Base-by-base conservation (phyloP, 1,140 invertebrate species). In the Drosophila orosa region DNA sequence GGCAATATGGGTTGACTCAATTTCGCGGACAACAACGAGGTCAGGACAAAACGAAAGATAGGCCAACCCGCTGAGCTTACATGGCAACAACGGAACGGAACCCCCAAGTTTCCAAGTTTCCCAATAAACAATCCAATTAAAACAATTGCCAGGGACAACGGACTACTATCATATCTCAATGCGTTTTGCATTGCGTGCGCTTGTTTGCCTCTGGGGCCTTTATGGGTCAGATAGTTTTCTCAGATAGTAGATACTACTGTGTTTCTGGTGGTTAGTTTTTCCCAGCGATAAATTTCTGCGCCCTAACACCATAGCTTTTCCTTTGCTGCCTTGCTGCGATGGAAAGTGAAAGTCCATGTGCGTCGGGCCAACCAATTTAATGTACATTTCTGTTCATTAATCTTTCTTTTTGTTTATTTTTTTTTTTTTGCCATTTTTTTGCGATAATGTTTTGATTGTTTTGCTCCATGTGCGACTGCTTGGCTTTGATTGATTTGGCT, bases 51-150 rank as follows among this genome's bases (percentile, higher is more conserved):
- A 35, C 5, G 48, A 66, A 59, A 79, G 71, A 86, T 82, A 78
- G 82, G 81, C 74, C 78, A 74, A 59, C 61, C 73, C 61, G 45
- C 52, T 39, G 58, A 19, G 73, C 52, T 69, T 62, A n/a, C 71
- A 79, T 77, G 63, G 65, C 60, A 83, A 84, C 71, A 47, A 71
- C 29, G 50, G 10, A 45, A 62, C 15, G 31, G 44, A 45, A 45
- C 22, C 35, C 24, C 56, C 40, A 40, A 40, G n/a, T n/a, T n/a
- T n/a, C n/a, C 19, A 40, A 33, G 50, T 61, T 57, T 19, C 7
- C 45, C 60, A 39, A 87, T 87, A 87, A 89, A 89, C 84, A 87
- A 87, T 83, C 76, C 72, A 89, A 83, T 87, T 89, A 87, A 87
- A 89, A 74, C 79, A 87, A 87, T 74, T 87, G 67, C 56, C 83